Evolutionary conservation across 2,797 vertebrate species (phyloP).

Genomic region (Hapalemur alaotrensis): DNA sequence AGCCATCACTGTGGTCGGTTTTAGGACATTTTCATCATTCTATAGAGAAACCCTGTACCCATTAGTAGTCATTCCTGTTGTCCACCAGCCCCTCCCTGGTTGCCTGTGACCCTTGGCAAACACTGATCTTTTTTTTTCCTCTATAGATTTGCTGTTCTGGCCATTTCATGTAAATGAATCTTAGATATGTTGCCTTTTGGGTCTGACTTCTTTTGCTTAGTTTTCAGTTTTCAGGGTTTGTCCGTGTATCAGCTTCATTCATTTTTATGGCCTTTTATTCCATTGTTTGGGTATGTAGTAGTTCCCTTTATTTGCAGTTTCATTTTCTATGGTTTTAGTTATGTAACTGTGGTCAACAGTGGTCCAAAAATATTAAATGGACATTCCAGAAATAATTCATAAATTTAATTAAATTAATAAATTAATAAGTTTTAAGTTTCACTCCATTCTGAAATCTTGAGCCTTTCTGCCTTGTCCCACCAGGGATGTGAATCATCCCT

Average conservation of each 20-base stretch:
- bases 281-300: neutral
- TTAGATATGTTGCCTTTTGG: neutral
- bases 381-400: neutral
- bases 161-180: neutral
- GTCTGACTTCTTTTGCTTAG: neutral
- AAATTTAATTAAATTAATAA: neutral
- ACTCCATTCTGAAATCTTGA: neutral
- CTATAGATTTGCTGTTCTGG: neutral
- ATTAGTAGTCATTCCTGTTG: neutral
- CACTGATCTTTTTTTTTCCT: neutral
- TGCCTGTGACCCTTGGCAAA: neutral
- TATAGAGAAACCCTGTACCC: neutral
- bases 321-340: neutral
- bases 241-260: neutral
- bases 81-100: neutral
- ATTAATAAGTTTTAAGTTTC: neutral
- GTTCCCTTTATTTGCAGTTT: neutral
- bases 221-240: neutral
- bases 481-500: neutral
- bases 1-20: neutral
- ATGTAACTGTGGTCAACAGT: neutral
- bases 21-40: neutral
- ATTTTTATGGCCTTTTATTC: neutral
- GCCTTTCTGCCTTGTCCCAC: neutral
- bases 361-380: neutral